Evolutionary conservation across 2,797 vertebrate genomes (phyloP).

Genomic region (Dendrocincla tyrannina): DNA sequence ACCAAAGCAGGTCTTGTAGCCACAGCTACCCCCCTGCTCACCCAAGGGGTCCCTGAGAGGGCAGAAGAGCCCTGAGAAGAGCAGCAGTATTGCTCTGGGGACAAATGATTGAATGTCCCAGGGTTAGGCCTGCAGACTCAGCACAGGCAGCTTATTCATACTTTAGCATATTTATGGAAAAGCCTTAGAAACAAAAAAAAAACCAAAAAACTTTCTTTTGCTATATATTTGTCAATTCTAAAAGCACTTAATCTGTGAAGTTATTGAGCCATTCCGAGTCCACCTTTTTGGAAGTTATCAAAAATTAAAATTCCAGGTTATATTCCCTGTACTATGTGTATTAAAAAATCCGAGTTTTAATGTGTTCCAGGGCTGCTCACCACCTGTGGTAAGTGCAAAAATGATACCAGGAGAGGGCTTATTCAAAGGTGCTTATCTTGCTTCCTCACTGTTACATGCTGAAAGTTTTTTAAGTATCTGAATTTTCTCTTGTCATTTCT

Average conservation of each 20-base stretch:
- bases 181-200: not conserved
- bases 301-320: not conserved
- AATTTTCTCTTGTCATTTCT: not conserved
- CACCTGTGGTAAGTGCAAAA: not conserved
- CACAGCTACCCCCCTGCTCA: not conserved
- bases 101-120: accelerated
- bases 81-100: not conserved
- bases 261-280: not conserved
- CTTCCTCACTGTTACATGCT: not conserved
- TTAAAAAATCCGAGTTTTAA: not conserved
- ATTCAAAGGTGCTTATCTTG: not conserved
- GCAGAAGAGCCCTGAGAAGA: not conserved
- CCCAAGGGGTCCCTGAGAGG: accelerated
- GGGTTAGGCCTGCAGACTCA: not conserved
- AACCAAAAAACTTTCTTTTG: not conserved
- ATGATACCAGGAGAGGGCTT: not conserved
- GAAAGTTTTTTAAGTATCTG: not conserved
- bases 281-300: not conserved
- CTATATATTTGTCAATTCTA: not conserved
- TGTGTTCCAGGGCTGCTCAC: not conserved
- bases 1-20: not conserved
- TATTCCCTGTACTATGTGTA: not conserved
- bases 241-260: not conserved
- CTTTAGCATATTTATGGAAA: not conserved
- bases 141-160: not conserved